These are phyloP conservation scores for Coryphaenoides rupestris DNA, from an alignment of 2,113 vertebrate genomes.

Conservation along the genomic window DNA sequence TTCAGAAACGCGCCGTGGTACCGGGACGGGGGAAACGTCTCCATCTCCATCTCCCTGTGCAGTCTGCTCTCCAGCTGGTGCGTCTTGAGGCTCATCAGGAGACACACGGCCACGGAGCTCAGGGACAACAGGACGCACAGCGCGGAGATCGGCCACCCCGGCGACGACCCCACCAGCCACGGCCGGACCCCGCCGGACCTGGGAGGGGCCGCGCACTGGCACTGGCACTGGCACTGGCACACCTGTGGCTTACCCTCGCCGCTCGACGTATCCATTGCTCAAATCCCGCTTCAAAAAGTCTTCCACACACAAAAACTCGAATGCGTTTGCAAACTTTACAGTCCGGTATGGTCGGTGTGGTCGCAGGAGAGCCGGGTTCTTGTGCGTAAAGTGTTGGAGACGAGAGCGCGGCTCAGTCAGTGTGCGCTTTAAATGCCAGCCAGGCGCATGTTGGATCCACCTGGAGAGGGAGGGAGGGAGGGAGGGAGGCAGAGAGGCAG, in stretches of 20 bases:
- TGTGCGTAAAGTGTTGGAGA: constrained; percentile 37
- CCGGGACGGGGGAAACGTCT: constrained; percentile 47
- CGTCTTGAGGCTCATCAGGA: constrained; percentile 82
- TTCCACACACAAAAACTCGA: constrained; percentile 1
- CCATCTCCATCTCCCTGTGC: constrained; percentile 77
- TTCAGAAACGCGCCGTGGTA: constrained; percentile 47
- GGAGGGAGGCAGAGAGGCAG: no score
- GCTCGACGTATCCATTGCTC: constrained; percentile 60
- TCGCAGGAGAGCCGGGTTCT: constrained; percentile 1
- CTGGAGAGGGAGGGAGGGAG: constrained; percentile 31
- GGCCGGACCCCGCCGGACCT: constrained; percentile 38
- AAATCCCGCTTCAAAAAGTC: constrained; percentile 21
- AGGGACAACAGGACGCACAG: constrained; percentile 79
- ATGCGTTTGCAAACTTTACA: not conserved
- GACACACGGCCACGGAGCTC: constrained; percentile 78
- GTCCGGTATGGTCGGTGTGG: not conserved
- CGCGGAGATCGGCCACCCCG: constrained; percentile 55
- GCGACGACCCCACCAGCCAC: constrained; percentile 61
- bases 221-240: constrained; percentile 51
- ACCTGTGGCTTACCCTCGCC: constrained; percentile 49
- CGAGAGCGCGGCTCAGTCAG: constrained; percentile 25
- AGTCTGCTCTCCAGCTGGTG: constrained; percentile 80
- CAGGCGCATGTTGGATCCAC: constrained; percentile 31
- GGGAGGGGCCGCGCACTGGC: no score
- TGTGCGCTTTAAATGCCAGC: constrained; percentile 25